Conservation (phyloP, 1,140 invertebrate genomes). For the Anastrepha ludens region DNA sequence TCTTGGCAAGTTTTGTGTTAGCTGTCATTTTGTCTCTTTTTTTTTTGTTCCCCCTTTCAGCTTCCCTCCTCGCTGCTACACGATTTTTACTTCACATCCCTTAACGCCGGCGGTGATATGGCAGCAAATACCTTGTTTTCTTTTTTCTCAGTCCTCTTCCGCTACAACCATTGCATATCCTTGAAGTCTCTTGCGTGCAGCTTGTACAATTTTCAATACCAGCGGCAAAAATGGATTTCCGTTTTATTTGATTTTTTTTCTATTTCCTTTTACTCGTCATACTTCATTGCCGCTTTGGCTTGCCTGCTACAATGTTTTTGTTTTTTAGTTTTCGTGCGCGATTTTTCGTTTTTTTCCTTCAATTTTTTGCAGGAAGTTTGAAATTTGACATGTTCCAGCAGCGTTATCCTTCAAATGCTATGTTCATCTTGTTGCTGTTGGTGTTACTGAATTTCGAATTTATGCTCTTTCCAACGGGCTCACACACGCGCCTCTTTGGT, state of each 20-base stretch:
- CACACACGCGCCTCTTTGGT: background rate
- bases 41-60: background rate
- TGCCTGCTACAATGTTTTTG: background rate
- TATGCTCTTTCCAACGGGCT: background rate
- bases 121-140: constrained; percentile 15
- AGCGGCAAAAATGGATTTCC: constrained; percentile 48
- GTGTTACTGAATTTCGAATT: constrained; percentile 24
- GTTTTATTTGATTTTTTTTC: constrained; percentile 17
- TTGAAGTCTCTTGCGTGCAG: constrained; percentile 27
- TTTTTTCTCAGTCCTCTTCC: constrained; percentile 6
- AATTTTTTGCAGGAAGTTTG: background rate
- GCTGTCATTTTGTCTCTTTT: background rate
- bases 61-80: background rate
- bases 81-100: background rate
- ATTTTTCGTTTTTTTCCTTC: background rate
- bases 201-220: constrained; percentile 44
- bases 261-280: background rate
- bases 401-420: constrained; percentile 22
- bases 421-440: constrained; percentile 38
- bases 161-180: constrained; percentile 8
- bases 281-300: constrained; percentile 6
- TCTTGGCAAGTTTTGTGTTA: constrained; percentile 44
- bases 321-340: background rate
- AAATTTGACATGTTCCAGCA: constrained; percentile 42
- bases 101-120: constrained; percentile 15